Conservation (phyloP, 92 coral and sea anemone species). For the Bergia sp. region DNA sequence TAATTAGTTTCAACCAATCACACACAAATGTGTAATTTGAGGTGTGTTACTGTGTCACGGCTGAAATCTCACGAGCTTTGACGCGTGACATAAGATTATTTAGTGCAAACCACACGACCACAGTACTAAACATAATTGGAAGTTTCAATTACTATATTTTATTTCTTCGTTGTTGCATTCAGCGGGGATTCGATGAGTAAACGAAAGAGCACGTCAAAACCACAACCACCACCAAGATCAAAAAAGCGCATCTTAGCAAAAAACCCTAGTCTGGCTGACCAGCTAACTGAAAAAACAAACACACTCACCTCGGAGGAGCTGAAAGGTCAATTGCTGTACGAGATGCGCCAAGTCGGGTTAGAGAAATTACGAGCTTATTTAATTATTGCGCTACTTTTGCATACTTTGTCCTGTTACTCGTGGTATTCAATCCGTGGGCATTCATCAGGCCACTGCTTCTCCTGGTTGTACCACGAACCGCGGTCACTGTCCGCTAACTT, state of each 20-base stretch:
- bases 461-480: too few species aligned
- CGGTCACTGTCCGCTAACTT: too few species aligned
- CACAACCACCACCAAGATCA: conserved; percentile 7
- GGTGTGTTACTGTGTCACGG: background rate
- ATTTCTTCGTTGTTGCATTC: background rate
- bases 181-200: background rate
- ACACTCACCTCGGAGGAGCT: background rate
- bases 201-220: conserved; percentile 1
- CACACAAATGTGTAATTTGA: background rate
- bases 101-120: too few species aligned
- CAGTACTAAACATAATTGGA: too few species aligned
- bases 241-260: background rate
- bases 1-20: background rate
- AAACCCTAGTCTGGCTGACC: background rate
- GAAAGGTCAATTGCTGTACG: too few species aligned
- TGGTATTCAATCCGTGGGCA: too few species aligned
- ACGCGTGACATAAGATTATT: background rate
- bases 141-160: conserved; percentile 6
- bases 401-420: too few species aligned
- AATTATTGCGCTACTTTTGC: too few species aligned
- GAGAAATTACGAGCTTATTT: too few species aligned
- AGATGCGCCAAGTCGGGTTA: too few species aligned
- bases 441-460: too few species aligned
- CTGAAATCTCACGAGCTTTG: background rate
- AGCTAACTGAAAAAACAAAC: background rate